phyloP scores from a whole-genome alignment of 1,140 invertebrate genomes.

The Hyles euphorbiae region DNA sequence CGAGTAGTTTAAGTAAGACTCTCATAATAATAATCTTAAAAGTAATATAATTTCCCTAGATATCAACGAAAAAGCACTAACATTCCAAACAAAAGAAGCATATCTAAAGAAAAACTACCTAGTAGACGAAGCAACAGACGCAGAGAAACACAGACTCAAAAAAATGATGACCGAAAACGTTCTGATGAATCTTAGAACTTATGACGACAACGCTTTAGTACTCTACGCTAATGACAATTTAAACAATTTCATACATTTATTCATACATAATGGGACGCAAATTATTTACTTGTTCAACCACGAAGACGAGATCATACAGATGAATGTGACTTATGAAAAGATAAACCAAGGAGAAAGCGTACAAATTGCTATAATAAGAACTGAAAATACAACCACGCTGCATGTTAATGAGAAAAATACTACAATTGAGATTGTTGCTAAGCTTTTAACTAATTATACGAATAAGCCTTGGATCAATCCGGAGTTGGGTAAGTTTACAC shows the following conservation, averaged over 20 bases:
- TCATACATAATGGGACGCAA: constrained; percentile 84
- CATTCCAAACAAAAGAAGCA: constrained; percentile 88
- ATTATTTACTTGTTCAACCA: constrained; percentile 91
- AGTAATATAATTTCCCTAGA: constrained; percentile 77
- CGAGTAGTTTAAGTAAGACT: too few species aligned
- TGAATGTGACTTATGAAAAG: constrained; percentile 83
- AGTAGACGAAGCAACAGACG: constrained; percentile 77
- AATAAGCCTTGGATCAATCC: constrained; percentile 91
- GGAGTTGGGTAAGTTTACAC: constrained; percentile 78
- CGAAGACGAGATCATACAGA: constrained; percentile 86
- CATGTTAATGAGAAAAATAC: constrained; percentile 89
- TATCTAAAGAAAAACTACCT: constrained; percentile 88
- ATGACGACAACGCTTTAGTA: constrained; percentile 87
- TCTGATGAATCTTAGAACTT: constrained; percentile 91
- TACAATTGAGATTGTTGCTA: constrained; percentile 81
- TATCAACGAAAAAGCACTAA: constrained; percentile 92
- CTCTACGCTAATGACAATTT: constrained; percentile 94
- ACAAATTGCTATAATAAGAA: constrained; percentile 88
- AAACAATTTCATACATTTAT: constrained; percentile 95
- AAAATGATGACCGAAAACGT: constrained; percentile 87
- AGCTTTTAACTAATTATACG: constrained; percentile 84
- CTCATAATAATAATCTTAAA: neutral
- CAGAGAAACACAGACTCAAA: constrained; percentile 80
- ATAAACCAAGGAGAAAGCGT: constrained; percentile 88
- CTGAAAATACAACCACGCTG: constrained; percentile 83